Evolutionary conservation across 2,888 invertebrate genomes (phyloP).

Genomic region (Sericinus montela): DNA sequence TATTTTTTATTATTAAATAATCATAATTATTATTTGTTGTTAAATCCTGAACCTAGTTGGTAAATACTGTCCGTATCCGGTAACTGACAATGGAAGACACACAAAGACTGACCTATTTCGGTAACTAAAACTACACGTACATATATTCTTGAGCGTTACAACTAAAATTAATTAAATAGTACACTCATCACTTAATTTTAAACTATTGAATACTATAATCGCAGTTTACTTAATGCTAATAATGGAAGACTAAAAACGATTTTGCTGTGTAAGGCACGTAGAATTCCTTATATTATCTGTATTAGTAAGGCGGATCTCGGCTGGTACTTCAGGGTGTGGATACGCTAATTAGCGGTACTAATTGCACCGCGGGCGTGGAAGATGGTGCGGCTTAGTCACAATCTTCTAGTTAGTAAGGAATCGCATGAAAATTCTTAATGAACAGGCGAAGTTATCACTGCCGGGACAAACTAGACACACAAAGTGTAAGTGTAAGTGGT

Average conservation of each 20-base stretch:
- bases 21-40: conserved; percentile 14
- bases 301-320: no score
- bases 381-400: no score
- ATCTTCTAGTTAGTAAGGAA: no score
- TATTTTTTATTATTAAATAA: background rate
- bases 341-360: no score
- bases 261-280: conserved; percentile 74
- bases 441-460: no score
- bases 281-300: conserved; percentile 22
- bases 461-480: no score
- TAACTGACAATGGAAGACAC: conserved; percentile 62
- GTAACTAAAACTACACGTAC: conserved; percentile 47
- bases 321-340: no score
- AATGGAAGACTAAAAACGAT: conserved; percentile 70
- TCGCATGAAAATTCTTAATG: no score
- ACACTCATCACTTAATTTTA: background rate
- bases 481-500: no score
- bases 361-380: no score
- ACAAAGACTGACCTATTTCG: conserved; percentile 37
- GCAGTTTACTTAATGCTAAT: background rate
- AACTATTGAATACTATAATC: background rate
- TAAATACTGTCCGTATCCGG: conserved; percentile 37
- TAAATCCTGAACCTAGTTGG: conserved; percentile 16
- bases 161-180: conserved; percentile 18
- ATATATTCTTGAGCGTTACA: conserved; percentile 30